These are phyloP conservation scores for Papilio protenor DNA, from an alignment of 2,888 invertebrate species.

Conservation along the genomic window DNA sequence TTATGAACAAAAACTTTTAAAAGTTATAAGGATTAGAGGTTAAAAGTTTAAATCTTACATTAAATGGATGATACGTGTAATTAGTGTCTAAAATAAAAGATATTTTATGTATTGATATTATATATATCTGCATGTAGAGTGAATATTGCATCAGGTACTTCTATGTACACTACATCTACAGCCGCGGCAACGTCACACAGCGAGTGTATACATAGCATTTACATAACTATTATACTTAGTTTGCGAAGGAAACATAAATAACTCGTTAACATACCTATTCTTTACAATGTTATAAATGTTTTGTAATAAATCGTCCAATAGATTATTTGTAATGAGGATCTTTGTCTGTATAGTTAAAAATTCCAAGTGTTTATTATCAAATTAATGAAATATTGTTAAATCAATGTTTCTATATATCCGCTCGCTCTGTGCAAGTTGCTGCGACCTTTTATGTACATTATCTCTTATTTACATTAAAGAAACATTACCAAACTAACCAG, in stretches of 20 bases:
- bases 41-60: no score
- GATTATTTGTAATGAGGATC: neutral
- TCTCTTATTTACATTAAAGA: conserved; percentile 38
- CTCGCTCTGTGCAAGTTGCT: neutral
- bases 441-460: conserved; percentile 24
- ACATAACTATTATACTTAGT: neutral
- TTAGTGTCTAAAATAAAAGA: conserved; percentile 38
- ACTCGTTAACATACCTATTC: no score
- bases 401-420: neutral
- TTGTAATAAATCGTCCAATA: neutral
- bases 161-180: conserved; percentile 48
- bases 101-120: conserved; percentile 38
- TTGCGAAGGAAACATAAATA: neutral
- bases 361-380: neutral
- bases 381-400: neutral
- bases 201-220: neutral
- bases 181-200: neutral
- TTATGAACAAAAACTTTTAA: no score
- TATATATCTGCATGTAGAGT: conserved; percentile 58
- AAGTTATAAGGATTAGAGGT: no score
- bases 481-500: conserved; percentile 17
- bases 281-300: neutral
- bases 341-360: neutral
- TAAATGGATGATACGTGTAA: neutral
- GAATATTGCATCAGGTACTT: conserved; percentile 60